Evolutionary conservation across 2,888 invertebrate species (phyloP).

Genomic region (Napeogenes inachia): DNA sequence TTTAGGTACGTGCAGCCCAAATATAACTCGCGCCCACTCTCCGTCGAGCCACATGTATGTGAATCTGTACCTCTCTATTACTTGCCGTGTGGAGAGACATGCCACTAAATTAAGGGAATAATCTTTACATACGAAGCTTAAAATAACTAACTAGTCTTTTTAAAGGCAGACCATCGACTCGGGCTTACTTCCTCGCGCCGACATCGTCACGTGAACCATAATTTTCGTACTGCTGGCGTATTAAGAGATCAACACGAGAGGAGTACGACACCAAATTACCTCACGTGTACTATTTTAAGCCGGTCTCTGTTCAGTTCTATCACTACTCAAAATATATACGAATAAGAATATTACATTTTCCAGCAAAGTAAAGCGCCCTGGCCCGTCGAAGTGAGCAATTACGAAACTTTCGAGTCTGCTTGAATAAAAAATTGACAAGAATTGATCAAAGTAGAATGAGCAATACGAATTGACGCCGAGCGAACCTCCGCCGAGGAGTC

Average conservation of each 20-base stretch:
- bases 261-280: conserved; percentile 72
- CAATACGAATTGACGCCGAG: conserved; percentile 52
- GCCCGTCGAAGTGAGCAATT: conserved; percentile 15
- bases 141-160: conserved; percentile 72
- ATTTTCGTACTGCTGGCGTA: conserved; percentile 74
- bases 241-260: conserved; percentile 70
- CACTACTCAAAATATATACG: too few species aligned
- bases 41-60: neutral
- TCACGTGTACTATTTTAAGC: conserved; percentile 37
- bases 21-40: too few species aligned
- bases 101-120: conserved; percentile 58
- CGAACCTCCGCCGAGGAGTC: conserved; percentile 28
- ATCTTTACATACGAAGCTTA: conserved; percentile 65
- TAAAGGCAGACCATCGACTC: conserved; percentile 65
- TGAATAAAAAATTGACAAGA: conserved; percentile 49
- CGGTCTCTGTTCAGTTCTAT: conserved; percentile 2
- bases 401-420: conserved; percentile 31
- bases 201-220: conserved; percentile 51
- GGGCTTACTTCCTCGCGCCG: conserved; percentile 47
- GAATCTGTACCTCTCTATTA: neutral
- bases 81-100: conserved; percentile 49
- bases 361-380: conserved; percentile 2
- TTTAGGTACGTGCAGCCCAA: neutral
- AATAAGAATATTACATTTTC: neutral
- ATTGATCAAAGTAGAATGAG: conserved; percentile 56